phyloP scores from a whole-genome alignment of 2,888 invertebrate genomes.

The Halictus quadricinctus region DNA sequence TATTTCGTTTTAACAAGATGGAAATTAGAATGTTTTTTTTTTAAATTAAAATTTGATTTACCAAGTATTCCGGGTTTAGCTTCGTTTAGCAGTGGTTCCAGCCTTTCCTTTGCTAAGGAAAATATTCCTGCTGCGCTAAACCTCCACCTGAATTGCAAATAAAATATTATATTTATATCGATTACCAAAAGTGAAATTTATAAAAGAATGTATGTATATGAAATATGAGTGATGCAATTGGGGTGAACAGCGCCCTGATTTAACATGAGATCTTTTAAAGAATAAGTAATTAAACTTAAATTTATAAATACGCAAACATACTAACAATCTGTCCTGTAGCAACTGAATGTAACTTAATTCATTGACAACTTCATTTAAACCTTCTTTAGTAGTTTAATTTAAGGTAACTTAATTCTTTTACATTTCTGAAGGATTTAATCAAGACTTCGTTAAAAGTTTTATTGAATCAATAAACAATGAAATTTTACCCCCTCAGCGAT shows the following conservation, averaged over 20 bases:
- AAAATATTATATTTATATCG: neutral
- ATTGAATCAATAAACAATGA: neutral
- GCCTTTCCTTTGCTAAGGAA: conserved; percentile 82
- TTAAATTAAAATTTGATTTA: conserved; percentile 66
- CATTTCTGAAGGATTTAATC: neutral
- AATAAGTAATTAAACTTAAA: neutral
- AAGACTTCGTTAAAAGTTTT: neutral
- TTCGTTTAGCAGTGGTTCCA: conserved; percentile 83
- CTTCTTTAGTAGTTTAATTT: neutral
- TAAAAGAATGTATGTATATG: neutral
- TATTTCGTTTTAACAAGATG: neutral
- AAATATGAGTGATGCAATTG: neutral
- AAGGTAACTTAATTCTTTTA: neutral
- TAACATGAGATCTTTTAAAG: no score
- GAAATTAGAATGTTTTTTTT: neutral
- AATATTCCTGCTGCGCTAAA: conserved; percentile 82
- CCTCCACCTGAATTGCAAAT: conserved; percentile 76
- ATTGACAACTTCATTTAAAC: neutral
- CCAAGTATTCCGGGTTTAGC: conserved; percentile 83
- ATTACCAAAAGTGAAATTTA: neutral
- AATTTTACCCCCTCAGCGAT: neutral
- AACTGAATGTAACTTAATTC: neutral
- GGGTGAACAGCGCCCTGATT: no score
- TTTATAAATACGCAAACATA: neutral
- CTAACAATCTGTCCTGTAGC: neutral